These are phyloP conservation scores for Hypomecis atomaria DNA, from an alignment of 2,888 invertebrate genomes.

Conservation along the genomic window DNA sequence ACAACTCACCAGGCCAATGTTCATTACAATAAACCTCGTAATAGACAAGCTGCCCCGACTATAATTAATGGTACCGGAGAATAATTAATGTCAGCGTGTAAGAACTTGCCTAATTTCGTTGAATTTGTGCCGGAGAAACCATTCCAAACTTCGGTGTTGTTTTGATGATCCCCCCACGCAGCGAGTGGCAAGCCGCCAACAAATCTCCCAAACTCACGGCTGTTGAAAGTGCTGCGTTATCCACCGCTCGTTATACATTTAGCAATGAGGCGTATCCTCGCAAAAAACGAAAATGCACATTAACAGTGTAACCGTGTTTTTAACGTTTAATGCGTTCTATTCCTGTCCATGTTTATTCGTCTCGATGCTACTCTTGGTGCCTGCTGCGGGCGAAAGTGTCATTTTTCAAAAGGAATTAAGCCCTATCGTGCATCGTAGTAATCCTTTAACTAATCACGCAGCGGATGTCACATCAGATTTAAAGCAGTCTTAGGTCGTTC, in stretches of 20 bases:
- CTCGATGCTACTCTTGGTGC: conserved; percentile 46
- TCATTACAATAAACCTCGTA: conserved; percentile 41
- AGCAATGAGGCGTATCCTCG: conserved; percentile 58
- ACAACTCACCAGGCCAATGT: conserved; percentile 35
- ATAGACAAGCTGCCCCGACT: conserved; percentile 25
- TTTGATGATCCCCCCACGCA: conserved; percentile 53
- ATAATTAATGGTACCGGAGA: conserved; percentile 40
- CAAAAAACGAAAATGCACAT: conserved; percentile 54
- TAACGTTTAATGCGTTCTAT: conserved; percentile 56
- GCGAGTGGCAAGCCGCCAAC: conserved; percentile 58
- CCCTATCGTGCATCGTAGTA: conserved; percentile 46
- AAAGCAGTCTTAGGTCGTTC: conserved; percentile 33
- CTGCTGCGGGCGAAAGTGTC: conserved; percentile 48
- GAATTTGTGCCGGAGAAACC: conserved; percentile 55
- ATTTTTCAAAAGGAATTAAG: conserved; percentile 66
- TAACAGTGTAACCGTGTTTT: conserved; percentile 60
- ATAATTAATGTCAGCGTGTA: conserved; percentile 48
- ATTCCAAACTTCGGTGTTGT: conserved; percentile 55
- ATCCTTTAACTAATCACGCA: conserved; percentile 55
- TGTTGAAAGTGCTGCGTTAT: conserved; percentile 46
- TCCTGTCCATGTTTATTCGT: conserved; percentile 56
- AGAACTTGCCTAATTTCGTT: conserved; percentile 54
- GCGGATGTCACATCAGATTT: conserved; percentile 50
- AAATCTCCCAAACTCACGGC: conserved; percentile 41
- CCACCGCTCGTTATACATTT: conserved; percentile 57